phyloP scores from a whole-genome alignment of 2,888 invertebrate genomes.

The Ctena decussata region DNA sequence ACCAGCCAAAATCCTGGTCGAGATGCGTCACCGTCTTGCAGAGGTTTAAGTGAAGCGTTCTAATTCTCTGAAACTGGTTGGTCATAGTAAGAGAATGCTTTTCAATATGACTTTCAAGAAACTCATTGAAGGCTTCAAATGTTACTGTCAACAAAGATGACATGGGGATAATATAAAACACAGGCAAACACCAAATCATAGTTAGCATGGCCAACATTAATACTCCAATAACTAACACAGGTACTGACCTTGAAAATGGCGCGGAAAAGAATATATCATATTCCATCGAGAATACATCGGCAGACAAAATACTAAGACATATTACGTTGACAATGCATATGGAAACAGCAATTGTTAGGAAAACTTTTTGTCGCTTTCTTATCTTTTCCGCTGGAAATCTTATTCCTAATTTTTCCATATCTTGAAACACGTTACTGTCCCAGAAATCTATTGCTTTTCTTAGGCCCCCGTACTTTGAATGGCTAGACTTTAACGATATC shows the following conservation, averaged over 20 bases:
- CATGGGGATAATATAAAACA: neutral
- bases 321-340: neutral
- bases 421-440: neutral
- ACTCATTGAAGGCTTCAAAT: neutral
- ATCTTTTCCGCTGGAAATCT: neutral
- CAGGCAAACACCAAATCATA: neutral
- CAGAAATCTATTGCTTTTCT: neutral
- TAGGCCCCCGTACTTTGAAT: neutral
- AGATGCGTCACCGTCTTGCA: conserved; percentile 38
- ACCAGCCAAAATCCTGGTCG: conserved; percentile 36
- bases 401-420: neutral
- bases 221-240: neutral
- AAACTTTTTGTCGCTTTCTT: neutral
- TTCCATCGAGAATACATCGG: neutral
- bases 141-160: neutral
- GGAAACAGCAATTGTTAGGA: neutral
- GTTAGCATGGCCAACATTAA: neutral
- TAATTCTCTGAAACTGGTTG: neutral
- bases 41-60: conserved; percentile 18
- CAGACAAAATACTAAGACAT: neutral
- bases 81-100: neutral
- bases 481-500: neutral
- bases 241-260: neutral
- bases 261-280: neutral
- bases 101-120: neutral